These are phyloP conservation scores for Phoxinus phoxinus DNA, from an alignment of 2,113 vertebrate genomes.

Conservation along the genomic window DNA sequence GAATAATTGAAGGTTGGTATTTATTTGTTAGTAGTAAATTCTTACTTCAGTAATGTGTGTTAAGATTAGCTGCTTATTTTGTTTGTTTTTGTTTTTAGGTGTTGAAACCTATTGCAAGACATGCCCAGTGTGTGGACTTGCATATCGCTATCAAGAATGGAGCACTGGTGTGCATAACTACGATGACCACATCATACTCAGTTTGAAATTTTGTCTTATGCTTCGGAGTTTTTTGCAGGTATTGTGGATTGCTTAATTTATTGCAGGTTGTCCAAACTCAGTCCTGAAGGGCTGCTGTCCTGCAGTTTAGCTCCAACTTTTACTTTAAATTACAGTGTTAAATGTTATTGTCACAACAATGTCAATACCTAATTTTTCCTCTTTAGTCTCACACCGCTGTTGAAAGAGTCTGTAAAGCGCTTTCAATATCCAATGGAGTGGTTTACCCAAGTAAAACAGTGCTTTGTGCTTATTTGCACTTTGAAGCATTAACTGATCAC, in stretches of 20 bases:
- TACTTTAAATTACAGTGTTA: no score
- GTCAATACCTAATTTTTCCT: no score
- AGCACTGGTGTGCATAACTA: conserved; percentile 21
- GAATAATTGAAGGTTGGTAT: background rate
- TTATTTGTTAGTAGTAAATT: background rate
- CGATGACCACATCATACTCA: conserved; percentile 21
- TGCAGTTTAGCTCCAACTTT: background rate
- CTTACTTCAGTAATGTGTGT: no score
- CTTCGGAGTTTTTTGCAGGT: conserved; percentile 29
- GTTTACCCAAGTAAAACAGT: no score
- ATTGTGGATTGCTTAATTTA: background rate
- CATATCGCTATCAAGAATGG: conserved; percentile 39
- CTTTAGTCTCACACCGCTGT: no score
- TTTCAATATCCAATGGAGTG: no score
- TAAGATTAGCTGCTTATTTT: background rate
- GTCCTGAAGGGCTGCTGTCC: background rate
- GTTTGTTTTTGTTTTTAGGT: background rate
- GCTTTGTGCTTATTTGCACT: no score
- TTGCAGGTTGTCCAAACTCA: background rate
- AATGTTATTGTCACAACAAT: no score
- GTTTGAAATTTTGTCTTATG: background rate
- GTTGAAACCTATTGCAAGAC: conserved; percentile 11
- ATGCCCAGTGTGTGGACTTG: background rate
- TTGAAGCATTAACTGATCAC: no score
- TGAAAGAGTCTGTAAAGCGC: no score